Base-by-base conservation (phyloP, 2,113 vertebrate species). In the Burhinus oedicnemus region DNA sequence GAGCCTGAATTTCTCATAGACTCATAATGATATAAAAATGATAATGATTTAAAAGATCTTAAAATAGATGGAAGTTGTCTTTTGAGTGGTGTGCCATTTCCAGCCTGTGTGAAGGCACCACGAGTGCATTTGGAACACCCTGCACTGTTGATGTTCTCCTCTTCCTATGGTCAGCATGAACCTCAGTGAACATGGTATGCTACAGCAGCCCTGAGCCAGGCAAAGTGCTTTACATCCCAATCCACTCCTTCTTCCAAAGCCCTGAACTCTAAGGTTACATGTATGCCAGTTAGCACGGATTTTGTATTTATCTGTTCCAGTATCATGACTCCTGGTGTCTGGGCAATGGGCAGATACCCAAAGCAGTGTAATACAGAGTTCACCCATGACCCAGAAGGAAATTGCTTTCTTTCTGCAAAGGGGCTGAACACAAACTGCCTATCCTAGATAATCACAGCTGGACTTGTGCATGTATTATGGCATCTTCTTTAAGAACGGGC, bases 341-440 rank as follows among this genome's bases (percentile, higher is more conserved):
- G 57, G 54, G 54, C 54, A 57, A 52, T 30, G 23, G 74, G 42
- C 57, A 78, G 78, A 40, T 44, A n/a, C 13, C 32, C 68, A 76
- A 11, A 0, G 1, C 54, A 77, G 42, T 10, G 34, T 20, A 81
- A 40, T n/a, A n/a, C 15, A 76, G 72, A 89, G n/a, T n/a, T 91
- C 58, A 66, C 25, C 25, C 2, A 1, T 44, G 62, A 83, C 54
- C 42, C 55, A 89, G 55, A 57, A 81, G 45, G 26, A 86, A 86
- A 94, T 34, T 51, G 18, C 34, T 92, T 92, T 36, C n/a, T 86
- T 77, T 82, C 51, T 78, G 32, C 64, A 66, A 76, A 75, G 57
- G 45, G 13, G 15, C 21, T 87, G 60, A 66, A 45, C 27, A 23
- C 0, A 29, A 66, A 42, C 14, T n/a, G 17, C 34, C 49, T 64